Evolutionary conservation across 1,140 invertebrate genomes (phyloP), one percentile per base, ranked within the genome.

Genomic region (Drosophila equinoxialis): DNA sequence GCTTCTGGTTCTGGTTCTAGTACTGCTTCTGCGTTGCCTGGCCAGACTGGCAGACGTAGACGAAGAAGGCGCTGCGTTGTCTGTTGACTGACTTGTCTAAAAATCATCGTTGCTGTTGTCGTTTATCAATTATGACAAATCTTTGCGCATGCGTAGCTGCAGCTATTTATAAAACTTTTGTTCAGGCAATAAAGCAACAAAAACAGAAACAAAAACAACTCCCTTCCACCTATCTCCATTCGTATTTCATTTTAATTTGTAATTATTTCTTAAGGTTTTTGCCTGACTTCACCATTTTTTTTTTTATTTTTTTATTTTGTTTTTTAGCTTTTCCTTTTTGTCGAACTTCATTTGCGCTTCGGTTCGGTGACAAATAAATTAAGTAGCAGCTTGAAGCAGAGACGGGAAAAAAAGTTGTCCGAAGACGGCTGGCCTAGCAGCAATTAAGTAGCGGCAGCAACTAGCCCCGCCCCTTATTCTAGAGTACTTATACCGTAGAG

Each of bases 71-170:
- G 71, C 63, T 71, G 60, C 63, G 70, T 73, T 66, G 73, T 65
- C 30, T 59, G 61, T 71, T 74, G 62, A 62, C 68, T 76, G 68
- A 62, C 60, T 77, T 72, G 77, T 77, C 71, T 65, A 79, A 68
- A 65, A 68, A 54, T 68, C 65, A 33, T 58, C 57, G 37, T 42
- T 69, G 75, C 68, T 72, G 83, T 77, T 87, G 83, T 79, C 87
- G 81, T 90, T 90, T 90, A 90, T 90, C 87, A 90, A 90, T 90
- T 90, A 90, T 90, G 87, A 90, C 87, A 90, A 90, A 90, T 90
- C 87, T 90, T 90, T 90, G 87, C 87, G 87, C 87, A 90, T 90
- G 87, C 87, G 87, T 90, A 80, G 82, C 87, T 82, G 76, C 61
- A 69, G 83, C 83, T 87, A 86, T 86, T 87, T 86, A 79, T 79